These are phyloP conservation scores for Flexamia atlantica DNA, from an alignment of 2,888 invertebrate genomes.

Conservation along the genomic window DNA sequence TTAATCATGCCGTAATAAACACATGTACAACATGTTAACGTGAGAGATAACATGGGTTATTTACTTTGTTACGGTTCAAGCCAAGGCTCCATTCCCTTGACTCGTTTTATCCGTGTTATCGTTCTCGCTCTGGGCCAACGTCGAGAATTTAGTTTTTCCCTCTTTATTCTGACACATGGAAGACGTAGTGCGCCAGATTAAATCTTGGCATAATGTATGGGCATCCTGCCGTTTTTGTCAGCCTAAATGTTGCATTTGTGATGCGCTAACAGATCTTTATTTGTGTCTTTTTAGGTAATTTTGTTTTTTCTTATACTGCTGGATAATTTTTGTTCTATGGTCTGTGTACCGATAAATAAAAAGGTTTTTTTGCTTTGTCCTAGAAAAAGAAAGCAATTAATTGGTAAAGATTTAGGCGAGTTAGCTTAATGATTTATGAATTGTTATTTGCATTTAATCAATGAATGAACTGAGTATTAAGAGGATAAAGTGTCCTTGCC, in stretches of 20 bases:
- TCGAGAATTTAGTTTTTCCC: constrained; percentile 26
- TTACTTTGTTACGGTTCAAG: constrained; percentile 25
- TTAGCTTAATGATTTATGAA: too few species aligned
- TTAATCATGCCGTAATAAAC: constrained; percentile 4
- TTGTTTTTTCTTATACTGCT: too few species aligned
- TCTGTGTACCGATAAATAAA: too few species aligned
- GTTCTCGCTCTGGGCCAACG: constrained; percentile 30
- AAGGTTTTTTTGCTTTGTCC: too few species aligned
- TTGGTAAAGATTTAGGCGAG: too few species aligned
- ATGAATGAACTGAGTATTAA: too few species aligned
- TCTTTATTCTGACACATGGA: constrained; percentile 36
- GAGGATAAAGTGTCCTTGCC: too few species aligned
- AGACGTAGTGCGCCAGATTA: constrained; percentile 40
- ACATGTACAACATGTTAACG: not conserved
- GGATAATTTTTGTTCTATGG: too few species aligned
- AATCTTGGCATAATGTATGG: constrained; percentile 55
- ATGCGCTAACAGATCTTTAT: too few species aligned
- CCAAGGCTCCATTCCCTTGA: constrained; percentile 6
- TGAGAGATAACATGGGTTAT: not conserved
- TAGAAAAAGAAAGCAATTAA: too few species aligned
- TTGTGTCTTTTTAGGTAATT: too few species aligned
- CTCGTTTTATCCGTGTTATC: constrained; percentile 35
- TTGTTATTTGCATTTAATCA: too few species aligned
- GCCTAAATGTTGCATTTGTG: not conserved
- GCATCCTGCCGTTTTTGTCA: constrained; percentile 11